Evolutionary conservation across 1,140 invertebrate species (phyloP).

Genomic region (Asbolus verrucosus): DNA sequence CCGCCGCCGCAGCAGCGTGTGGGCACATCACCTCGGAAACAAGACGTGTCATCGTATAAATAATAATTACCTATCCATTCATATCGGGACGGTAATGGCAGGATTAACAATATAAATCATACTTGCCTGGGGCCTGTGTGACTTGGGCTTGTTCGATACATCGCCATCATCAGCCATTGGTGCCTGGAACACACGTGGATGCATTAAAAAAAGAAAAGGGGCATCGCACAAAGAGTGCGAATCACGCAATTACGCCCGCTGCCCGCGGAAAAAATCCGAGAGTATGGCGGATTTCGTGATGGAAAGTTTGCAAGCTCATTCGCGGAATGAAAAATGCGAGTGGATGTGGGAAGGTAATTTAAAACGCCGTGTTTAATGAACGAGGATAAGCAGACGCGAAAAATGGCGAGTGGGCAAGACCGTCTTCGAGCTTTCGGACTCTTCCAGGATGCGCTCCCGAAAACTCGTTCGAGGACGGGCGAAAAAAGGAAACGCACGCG

Average conservation of each 20-base stretch:
- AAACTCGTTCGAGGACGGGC: conserved; percentile 6
- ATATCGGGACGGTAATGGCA: conserved; percentile 22
- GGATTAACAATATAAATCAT: conserved; percentile 33
- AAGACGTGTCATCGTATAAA: conserved; percentile 40
- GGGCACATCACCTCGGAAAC: conserved; percentile 36
- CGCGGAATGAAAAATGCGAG: conserved; percentile 31
- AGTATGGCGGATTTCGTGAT: conserved; percentile 43
- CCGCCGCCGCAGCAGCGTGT: conserved; percentile 20
- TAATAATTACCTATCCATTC: conserved; percentile 43
- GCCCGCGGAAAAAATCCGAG: conserved; percentile 13
- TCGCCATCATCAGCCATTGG: conserved; percentile 53
- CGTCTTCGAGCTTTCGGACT: background rate
- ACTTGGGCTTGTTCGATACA: conserved; percentile 41
- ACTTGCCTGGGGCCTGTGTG: conserved; percentile 48
- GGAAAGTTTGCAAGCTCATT: conserved; percentile 36
- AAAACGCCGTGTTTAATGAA: conserved; percentile 34
- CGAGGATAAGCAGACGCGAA: conserved; percentile 11
- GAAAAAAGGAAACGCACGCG: background rate
- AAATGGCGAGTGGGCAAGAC: conserved; percentile 17
- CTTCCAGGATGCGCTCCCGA: background rate
- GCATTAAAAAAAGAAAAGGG: background rate
- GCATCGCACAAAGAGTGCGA: background rate
- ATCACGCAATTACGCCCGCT: background rate
- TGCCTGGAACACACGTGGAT: conserved; percentile 33
- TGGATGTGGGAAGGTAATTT: conserved; percentile 38